A percentile compares a stretch with the other conserved stretches of the same genome.
These are phyloP conservation scores for Scaptomyza polygonia DNA, from an alignment of 2,888 invertebrate genomes.

Conservation along the genomic window DNA sequence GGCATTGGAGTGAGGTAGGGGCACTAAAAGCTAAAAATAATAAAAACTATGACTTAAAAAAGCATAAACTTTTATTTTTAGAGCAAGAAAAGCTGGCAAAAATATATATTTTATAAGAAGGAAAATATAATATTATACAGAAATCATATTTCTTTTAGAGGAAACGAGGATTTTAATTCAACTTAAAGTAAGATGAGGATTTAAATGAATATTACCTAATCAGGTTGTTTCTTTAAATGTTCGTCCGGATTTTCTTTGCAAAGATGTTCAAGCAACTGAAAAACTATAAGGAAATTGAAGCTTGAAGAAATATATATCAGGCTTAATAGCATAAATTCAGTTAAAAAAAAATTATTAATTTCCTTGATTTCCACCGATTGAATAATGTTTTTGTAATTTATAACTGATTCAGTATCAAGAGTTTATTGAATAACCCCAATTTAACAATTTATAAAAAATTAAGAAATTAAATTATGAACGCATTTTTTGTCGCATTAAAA, in stretches of 20 bases:
- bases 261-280: constrained; percentile 20
- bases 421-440: neutral
- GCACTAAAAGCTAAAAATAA: neutral
- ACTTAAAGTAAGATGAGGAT: too few relatives aligned
- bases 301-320: neutral
- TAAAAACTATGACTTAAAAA: too few relatives aligned
- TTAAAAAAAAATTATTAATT: neutral
- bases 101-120: too few relatives aligned
- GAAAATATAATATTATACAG: too few relatives aligned
- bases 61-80: too few relatives aligned
- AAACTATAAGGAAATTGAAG: constrained; percentile 1
- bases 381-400: neutral
- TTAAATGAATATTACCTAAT: too few relatives aligned
- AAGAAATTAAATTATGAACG: neutral
- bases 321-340: neutral
- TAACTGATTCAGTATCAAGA: neutral
- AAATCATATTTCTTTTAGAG: too few relatives aligned
- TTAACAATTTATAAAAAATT: neutral
- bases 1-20: constrained; percentile 11
- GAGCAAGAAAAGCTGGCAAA: too few relatives aligned
- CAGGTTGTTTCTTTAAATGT: neutral
- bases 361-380: too few relatives aligned
- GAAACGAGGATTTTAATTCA: too few relatives aligned
- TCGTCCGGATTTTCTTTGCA: neutral
- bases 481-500: neutral